Conservation (phyloP, 2,888 invertebrate genomes). For the Hyposoter dolosus region DNA sequence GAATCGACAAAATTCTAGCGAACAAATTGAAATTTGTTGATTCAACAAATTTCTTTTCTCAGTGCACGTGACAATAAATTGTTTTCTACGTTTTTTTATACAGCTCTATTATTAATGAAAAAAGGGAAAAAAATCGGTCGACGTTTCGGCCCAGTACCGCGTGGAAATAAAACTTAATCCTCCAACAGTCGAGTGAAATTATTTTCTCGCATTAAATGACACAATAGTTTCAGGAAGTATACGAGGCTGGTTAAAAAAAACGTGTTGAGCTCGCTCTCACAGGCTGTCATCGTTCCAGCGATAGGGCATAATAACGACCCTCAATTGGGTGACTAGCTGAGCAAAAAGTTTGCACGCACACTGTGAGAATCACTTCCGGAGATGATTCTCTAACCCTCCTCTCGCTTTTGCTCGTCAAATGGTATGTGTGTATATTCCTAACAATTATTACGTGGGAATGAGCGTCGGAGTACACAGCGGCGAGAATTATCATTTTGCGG, state of each 20-base stretch:
- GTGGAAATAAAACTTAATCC: neutral
- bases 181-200: neutral
- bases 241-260: constrained; percentile 8
- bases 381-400: constrained; percentile 16
- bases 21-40: too few species aligned
- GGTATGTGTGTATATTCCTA: neutral
- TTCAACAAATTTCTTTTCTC: too few species aligned
- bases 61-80: neutral
- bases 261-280: constrained; percentile 16
- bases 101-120: neutral
- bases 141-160: neutral
- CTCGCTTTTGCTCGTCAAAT: neutral
- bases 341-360: constrained; percentile 57
- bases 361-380: constrained; percentile 56
- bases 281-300: constrained; percentile 43
- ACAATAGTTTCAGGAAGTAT: constrained; percentile 30
- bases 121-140: neutral
- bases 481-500: constrained; percentile 56
- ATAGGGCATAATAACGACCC: constrained; percentile 57
- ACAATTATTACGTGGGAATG: constrained; percentile 61
- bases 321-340: constrained; percentile 55
- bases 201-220: neutral
- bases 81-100: neutral
- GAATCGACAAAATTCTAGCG: too few species aligned
- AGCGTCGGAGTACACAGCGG: constrained; percentile 8